A percentile compares a stretch with the other conserved stretches of the same genome.
These are phyloP conservation scores for Hafferia zeledoni DNA, from an alignment of 2,797 vertebrate genomes.

Conservation along the genomic window DNA sequence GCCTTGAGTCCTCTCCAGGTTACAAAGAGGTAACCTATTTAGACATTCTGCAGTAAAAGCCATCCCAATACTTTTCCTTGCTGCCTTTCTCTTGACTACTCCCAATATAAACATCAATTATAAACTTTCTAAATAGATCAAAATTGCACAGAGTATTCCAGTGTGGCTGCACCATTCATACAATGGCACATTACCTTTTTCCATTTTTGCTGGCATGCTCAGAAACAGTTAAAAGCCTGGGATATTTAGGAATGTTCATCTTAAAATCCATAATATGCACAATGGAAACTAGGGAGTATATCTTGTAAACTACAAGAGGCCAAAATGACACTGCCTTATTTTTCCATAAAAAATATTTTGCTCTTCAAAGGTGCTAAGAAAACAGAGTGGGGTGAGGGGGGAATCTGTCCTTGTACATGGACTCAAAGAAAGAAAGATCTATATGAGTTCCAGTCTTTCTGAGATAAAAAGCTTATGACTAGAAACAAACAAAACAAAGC, in stretches of 20 bases:
- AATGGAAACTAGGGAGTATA: neutral
- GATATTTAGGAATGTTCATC: neutral
- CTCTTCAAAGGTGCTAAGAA: neutral
- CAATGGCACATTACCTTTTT: neutral
- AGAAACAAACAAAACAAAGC: neutral
- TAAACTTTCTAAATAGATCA: neutral
- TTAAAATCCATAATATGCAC: neutral
- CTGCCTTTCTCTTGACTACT: neutral
- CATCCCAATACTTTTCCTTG: neutral
- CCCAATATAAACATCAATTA: neutral
- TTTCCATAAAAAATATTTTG: neutral
- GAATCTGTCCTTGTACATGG: neutral
- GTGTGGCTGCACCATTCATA: neutral
- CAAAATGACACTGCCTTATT: neutral
- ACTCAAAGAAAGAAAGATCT: neutral
- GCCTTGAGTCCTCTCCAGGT: neutral
- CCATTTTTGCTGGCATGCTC: neutral
- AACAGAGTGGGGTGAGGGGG: fast-evolving
- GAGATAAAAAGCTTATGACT: neutral
- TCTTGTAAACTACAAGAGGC: neutral
- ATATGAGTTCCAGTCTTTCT: neutral
- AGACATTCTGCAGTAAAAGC: neutral
- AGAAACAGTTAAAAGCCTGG: neutral
- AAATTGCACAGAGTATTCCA: neutral
- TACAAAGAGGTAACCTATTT: neutral